Conservation (phyloP, 2,888 invertebrate species). For the Torymus tubicola region DNA sequence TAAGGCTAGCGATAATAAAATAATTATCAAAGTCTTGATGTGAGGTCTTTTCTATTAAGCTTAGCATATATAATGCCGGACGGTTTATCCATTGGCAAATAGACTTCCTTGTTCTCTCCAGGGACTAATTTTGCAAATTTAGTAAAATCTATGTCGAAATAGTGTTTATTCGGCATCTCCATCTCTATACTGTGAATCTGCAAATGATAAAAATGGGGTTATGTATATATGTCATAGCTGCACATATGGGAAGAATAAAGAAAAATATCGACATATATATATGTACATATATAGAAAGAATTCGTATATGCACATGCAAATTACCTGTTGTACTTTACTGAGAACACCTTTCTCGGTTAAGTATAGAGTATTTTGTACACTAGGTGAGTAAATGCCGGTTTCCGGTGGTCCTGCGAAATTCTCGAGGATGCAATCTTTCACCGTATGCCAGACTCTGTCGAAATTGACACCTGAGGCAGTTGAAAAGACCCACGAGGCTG, state of each 20-base stretch:
- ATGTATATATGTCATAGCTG: constrained; percentile 21
- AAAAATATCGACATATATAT: too few relatives aligned
- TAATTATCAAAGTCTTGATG: constrained; percentile 57
- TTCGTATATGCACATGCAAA: constrained; percentile 31
- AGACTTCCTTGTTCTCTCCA: constrained; percentile 83
- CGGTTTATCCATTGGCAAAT: constrained; percentile 87
- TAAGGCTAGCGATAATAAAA: not conserved
- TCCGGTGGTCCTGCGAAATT: constrained; percentile 87
- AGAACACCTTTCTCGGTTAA: constrained; percentile 84
- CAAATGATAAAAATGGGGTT: not conserved
- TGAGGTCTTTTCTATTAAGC: constrained; percentile 80
- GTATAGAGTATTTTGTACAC: constrained; percentile 88
- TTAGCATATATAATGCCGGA: constrained; percentile 87
- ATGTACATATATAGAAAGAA: too few relatives aligned
- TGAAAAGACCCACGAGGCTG: constrained; percentile 86
- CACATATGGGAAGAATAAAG: too few relatives aligned
- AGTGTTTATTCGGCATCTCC: constrained; percentile 90
- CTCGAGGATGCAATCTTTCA: constrained; percentile 84
- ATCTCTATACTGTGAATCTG: constrained; percentile 85
- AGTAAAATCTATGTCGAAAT: constrained; percentile 85
- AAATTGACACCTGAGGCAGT: constrained; percentile 82
- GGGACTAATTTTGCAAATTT: constrained; percentile 83
- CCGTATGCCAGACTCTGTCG: constrained; percentile 83
- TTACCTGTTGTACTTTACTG: constrained; percentile 83
- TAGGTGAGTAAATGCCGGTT: constrained; percentile 85